Evolutionary conservation across 2,797 vertebrate species (phyloP), one percentile per base, ranked within the genome.

Genomic region (Siniperca undulata): DNA sequence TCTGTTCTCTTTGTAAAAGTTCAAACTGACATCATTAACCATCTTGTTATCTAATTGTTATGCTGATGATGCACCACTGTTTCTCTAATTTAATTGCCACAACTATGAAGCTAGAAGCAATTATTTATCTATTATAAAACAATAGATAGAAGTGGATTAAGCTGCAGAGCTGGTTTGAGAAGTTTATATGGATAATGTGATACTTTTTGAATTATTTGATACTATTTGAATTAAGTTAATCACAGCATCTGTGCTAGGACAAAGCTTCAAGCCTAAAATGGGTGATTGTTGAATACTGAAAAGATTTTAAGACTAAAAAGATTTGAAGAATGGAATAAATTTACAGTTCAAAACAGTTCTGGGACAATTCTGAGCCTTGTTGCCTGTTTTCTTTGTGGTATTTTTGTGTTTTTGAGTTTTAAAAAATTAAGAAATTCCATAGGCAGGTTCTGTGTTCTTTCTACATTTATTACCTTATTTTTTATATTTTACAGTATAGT

Each of bases 291-390:
- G 20, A 13, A 42, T 34, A 20, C 2, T 11, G 46, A 50, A 1
- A 36, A 27, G 8, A 20, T 50, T 50, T 53, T 36, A 46, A 27
- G 42, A 27, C 19, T 27, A 19, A 44, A 48, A 24, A 24, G 13
- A 34, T 38, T 22, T 50, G 6, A 70, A 50, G 2, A 52, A 22
- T 68, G 17, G 3, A 74, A 74, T 74, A 65, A 50, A 61, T 60
- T 30, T 3, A 30, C 30, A 30, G 27, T 27, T 27, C 27, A 27
- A 27, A 27, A 27, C 27, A 27, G 3, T 19, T 20, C 12, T 20
- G 24, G 2, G 61, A 17, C 11, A 36, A 2, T 53, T 16, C 22
- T 16, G 22, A 36, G 61, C 36, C 20, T n/a, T 24, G 44, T 17
- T 53, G 13, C 3, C 11, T 14, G 34, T 38, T 70, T 52, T 40